Base-by-base conservation (phyloP, 2,888 invertebrate species). In the Troides oblongomaculatus region DNA sequence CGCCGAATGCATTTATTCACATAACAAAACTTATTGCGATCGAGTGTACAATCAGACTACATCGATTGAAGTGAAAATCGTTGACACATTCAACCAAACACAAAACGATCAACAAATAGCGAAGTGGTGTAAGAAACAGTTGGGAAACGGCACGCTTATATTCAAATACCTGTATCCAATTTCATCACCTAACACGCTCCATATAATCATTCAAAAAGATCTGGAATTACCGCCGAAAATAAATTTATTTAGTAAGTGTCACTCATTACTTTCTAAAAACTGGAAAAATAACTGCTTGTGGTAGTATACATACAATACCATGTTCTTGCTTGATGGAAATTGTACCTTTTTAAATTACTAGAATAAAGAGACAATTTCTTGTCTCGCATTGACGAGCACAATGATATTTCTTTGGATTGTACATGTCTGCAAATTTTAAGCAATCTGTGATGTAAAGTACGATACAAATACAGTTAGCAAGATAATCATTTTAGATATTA, bases 1-100 rank as follows among this genome's bases (percentile, higher is more conserved):
- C 79, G 96, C 96, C 0, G 93, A 95, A 79, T 97, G 97, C 62
- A 81, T 82, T 58, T 78, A 79, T 67, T 68, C 75, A 7, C 72
- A 79, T 14, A 75, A 75, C 7, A 80, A 82, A 75, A 71, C 73
- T 0, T 62, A 71, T 14, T 91, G 90, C 60, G 84, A 86, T 14
- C 46, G 72, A 10, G 69, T 76, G 66, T 78, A 75, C 62, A 80
- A 81, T 2, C 71, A 79, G 8, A 77, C 78, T 2, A 70, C 77
- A 0, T 56, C 53, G 10, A 79, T 76, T 3, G 72, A 75, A 2
- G 78, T 86, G 0, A 58, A 56, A 2, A 68, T 83, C 7, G 73
- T 80, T 18, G 84, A 84, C 56, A 83, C 77, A 73, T 84, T 81
- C 2, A 81, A 84, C 64, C 77, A 87, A 0, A 78, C 85, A 60